A percentile compares a stretch with the other conserved stretches of the same genome.
Conservation (phyloP, 2,113 vertebrate species). For the Reinhardtius hippoglossoides region DNA sequence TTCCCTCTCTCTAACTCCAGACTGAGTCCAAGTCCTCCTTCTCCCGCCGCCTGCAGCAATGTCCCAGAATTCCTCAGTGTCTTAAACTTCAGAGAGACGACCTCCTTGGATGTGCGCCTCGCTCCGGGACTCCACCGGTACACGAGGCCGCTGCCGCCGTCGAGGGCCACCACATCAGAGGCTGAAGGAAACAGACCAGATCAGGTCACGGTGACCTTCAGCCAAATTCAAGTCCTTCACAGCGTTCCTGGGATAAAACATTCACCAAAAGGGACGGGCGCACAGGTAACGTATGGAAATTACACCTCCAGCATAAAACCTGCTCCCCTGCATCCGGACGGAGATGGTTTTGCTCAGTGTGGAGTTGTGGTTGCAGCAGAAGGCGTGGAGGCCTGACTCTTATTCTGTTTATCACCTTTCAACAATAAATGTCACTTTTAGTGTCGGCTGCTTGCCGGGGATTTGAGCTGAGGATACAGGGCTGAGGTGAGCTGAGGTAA, state of each 20-base stretch:
- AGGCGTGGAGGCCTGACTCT: no score
- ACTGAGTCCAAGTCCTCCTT: slow-evolving; percentile 44
- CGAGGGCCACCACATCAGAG: slow-evolving; percentile 35
- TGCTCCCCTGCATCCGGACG: not conserved
- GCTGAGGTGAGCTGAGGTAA: not conserved
- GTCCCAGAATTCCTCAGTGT: slow-evolving; percentile 69
- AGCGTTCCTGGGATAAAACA: no score
- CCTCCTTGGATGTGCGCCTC: slow-evolving; percentile 22
- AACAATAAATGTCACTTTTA: not conserved
- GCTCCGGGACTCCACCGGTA: slow-evolving; percentile 27
- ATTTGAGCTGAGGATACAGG: not conserved
- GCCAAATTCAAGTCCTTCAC: no score
- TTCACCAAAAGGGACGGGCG: no score
- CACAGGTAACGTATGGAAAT: no score
- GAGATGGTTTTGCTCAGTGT: not conserved
- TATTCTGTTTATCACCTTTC: not conserved
- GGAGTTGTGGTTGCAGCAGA: not conserved
- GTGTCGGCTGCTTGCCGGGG: not conserved
- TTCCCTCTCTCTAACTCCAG: slow-evolving; percentile 71
- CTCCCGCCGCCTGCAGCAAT: slow-evolving; percentile 55
- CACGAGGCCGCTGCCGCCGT: slow-evolving; percentile 38
- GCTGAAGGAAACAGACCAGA: slow-evolving; percentile 27
- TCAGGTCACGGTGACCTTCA: not conserved
- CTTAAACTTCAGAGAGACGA: slow-evolving; percentile 72
- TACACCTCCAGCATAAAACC: no score